A percentile compares a stretch with the other conserved stretches of the same genome.
Conservation (phyloP, 2,888 invertebrate genomes). For the Ichneumoninae sp. region DNA sequence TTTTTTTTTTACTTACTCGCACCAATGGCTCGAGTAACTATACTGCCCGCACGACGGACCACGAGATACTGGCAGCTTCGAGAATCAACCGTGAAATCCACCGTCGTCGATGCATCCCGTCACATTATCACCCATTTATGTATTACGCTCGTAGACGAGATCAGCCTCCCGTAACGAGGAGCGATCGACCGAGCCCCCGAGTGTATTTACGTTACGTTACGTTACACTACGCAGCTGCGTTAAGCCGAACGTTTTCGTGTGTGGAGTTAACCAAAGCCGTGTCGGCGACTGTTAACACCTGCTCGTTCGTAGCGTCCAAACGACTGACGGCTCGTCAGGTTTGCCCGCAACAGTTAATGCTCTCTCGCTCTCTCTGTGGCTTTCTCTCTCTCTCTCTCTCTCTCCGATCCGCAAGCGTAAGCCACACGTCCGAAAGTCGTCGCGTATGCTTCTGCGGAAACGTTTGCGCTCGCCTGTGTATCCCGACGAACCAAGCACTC, state of each 20-base stretch:
- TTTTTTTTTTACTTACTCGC: background rate
- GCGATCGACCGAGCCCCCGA: slow-evolving; percentile 48
- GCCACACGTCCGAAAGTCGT: background rate
- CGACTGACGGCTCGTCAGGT: slow-evolving; percentile 13
- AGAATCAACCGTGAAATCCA: slow-evolving; percentile 1
- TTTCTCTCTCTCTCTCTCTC: background rate
- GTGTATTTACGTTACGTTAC: slow-evolving; percentile 4
- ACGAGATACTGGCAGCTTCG: background rate
- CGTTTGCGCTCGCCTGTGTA: background rate
- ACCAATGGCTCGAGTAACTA: background rate
- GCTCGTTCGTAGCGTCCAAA: slow-evolving; percentile 23
- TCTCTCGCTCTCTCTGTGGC: background rate
- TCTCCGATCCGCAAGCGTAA: background rate
- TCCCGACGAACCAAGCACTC: slow-evolving; percentile 2
- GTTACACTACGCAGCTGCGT: slow-evolving; percentile 17
- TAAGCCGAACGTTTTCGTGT: background rate
- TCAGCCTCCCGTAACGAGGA: slow-evolving; percentile 36
- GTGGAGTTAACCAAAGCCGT: slow-evolving; percentile 6
- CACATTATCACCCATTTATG: background rate
- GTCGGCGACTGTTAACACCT: slow-evolving; percentile 23
- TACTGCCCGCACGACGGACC: background rate
- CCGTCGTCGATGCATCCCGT: background rate
- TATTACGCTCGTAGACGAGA: background rate
- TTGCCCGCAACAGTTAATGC: slow-evolving; percentile 5
- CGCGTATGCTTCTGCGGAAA: background rate